Conservation (phyloP, 2,113 vertebrate species). For the Laticauda laticaudata region DNA sequence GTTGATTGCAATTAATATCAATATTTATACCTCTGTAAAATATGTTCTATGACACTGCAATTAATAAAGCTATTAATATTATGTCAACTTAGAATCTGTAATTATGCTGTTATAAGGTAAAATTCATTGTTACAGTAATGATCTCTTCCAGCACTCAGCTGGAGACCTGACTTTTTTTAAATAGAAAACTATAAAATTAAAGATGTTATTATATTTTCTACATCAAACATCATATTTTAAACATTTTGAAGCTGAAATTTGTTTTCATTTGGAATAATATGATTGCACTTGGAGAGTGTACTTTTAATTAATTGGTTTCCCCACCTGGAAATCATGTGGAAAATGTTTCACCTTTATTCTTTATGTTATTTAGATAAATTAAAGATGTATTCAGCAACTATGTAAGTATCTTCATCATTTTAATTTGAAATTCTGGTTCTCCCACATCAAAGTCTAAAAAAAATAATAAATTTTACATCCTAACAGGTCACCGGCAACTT, state of each 20-base stretch:
- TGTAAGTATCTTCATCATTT: background rate
- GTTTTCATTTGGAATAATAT: conserved; percentile 4
- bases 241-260: conserved; percentile 35
- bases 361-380: background rate
- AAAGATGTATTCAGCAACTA: background rate
- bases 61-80: conserved; percentile 58
- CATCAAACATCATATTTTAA: conserved; percentile 16
- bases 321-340: background rate
- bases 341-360: background rate
- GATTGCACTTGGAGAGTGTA: background rate
- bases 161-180: conserved; percentile 28
- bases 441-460: background rate
- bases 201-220: background rate
- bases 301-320: conserved; percentile 13
- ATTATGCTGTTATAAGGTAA: conserved; percentile 49
- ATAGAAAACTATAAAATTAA: conserved; percentile 32
- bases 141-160: conserved; percentile 26
- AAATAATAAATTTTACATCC: background rate
- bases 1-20: conserved; percentile 51
- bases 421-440: background rate
- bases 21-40: conserved; percentile 54
- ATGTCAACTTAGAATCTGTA: conserved; percentile 33
- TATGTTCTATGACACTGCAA: conserved; percentile 52
- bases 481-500: background rate
- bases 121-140: conserved; percentile 47